Evolutionary conservation across 2,888 invertebrate genomes (phyloP), one percentile per base, ranked within the genome.

Genomic region (Axea sp.): DNA sequence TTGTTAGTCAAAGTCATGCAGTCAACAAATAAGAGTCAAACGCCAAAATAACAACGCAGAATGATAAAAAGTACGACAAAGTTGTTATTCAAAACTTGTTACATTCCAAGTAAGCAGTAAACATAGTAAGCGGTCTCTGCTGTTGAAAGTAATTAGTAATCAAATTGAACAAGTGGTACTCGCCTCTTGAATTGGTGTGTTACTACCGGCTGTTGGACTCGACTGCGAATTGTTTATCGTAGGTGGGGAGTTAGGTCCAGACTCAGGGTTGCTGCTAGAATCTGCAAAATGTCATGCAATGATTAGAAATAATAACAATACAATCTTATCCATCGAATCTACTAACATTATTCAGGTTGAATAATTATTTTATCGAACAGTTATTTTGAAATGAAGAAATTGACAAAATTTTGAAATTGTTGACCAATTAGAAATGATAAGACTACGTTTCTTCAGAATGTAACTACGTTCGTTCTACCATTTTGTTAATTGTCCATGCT

Each of bases 241-340:
- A 73, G 92, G 93, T 57, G 94, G 94, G 17, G 94, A 94, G 84
- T 93, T 94, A 67, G 93, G 93, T 35, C 93, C 93, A 33, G 93
- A 93, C 84, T 94, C 94, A 14, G 93, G 92, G 81, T 93, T 93
- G 80, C 90, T 91, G 81, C 89, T 89, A 31, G 89, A 89, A 84
- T 90, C 90, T 91, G 81, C 53, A 83, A 83, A 80, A 78, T 9
- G 17, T 53, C 47, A 53, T 43, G 41, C 43, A 47, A 49, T 6
- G 12, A 51, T 47, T 59, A 68, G 3, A 35, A 31, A 15, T 30
- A 12, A 39, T 4, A 7, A 24, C 15, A 22, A 8, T 8, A 19
- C 9, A 17, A 9, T n/a, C 1, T 6, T 37, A 8, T 19, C 5
- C 19, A 7, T 5, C 9, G 6, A 6, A 19, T 1, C 19, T 1